A percentile compares a stretch with the other conserved stretches of the same genome.
phyloP scores from a whole-genome alignment of 2,888 invertebrate genomes.

The Fissipunctia ypsillon region DNA sequence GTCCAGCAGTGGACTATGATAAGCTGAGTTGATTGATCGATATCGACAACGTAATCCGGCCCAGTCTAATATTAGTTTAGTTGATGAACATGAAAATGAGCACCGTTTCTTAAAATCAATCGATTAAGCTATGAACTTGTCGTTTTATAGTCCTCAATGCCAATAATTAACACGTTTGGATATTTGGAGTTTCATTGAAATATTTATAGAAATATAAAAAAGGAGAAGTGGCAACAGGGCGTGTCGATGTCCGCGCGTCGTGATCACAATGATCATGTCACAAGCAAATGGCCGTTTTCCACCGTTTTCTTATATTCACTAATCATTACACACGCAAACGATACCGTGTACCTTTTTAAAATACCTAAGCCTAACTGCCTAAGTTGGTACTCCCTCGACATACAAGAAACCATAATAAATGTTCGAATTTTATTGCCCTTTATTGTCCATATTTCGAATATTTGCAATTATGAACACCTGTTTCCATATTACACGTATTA shows the following conservation, averaged over 20 bases:
- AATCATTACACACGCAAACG: neutral
- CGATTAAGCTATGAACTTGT: neutral
- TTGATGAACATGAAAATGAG: neutral
- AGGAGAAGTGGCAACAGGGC: too few relatives aligned
- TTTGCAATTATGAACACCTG: slow-evolving; percentile 41
- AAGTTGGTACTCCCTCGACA: neutral
- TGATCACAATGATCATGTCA: too few relatives aligned
- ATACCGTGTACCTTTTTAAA: neutral
- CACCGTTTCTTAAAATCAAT: too few relatives aligned
- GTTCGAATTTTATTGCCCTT: slow-evolving; percentile 24
- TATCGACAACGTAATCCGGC: too few relatives aligned
- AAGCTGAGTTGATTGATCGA: too few relatives aligned
- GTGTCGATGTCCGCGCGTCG: too few relatives aligned
- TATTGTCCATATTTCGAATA: slow-evolving; percentile 24
- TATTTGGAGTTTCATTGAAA: neutral
- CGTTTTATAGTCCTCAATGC: neutral
- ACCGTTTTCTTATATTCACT: too few relatives aligned
- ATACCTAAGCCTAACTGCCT: slow-evolving; percentile 1
- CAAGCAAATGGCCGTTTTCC: too few relatives aligned
- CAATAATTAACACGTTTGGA: neutral
- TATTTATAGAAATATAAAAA: too few relatives aligned
- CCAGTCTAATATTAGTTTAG: neutral
- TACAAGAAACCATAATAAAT: slow-evolving; percentile 20
- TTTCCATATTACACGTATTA: slow-evolving; percentile 32
- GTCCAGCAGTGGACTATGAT: too few relatives aligned